Base-by-base conservation (phyloP, 37 sponge, comb jelly and placozoan species). In the Cliona cf. orientalis region DNA sequence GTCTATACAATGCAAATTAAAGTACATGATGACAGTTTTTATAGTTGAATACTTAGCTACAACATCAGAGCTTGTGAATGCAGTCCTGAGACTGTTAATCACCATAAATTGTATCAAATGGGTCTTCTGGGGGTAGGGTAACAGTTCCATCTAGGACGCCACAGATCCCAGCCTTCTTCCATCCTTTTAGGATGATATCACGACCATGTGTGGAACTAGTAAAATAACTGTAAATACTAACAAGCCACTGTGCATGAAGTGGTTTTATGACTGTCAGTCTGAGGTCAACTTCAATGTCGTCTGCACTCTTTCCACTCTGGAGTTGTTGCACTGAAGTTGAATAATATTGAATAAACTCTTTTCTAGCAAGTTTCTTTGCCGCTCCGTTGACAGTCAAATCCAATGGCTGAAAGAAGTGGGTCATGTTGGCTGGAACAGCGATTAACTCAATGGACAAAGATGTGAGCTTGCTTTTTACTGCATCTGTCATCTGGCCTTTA, bases 351-450 rank as follows among this genome's bases (percentile, higher is more conserved):
- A 65, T 63, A 53, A 86, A 86, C 64, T 82, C 56, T 14, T 49
- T 49, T 14, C 53, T 49, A 14, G 53, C 53, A n/a, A 49, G 5
- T 22, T 68, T 75, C 60, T 84, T 87, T 28, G 82, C 82, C 60
- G 58, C 65, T 14, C 72, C 77, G 65, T 86, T 86, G 26, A 86
- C 86, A 11, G 76, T 80, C 3, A 87, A 70, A 40, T 87, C 81
- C 34, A 87, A 62, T 46, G 87, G 80, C 36, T 78, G 80, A 59
- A 87, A 75, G 46, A 86, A 66, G 65, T 86, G 86, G 44, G 79
- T 86, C 86, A 86, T 86, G 33, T 86, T 86, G 32, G 83, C 72
- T 12, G 89, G 89, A 23, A 88, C 83, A 33, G 79, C 43, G 26
- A 88, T 74, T 64, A 82, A 83, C 33, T 78, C 56, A 43, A 88